Conservation (phyloP, 2,113 vertebrate species). For the Dasypus novemcinctus region DNA sequence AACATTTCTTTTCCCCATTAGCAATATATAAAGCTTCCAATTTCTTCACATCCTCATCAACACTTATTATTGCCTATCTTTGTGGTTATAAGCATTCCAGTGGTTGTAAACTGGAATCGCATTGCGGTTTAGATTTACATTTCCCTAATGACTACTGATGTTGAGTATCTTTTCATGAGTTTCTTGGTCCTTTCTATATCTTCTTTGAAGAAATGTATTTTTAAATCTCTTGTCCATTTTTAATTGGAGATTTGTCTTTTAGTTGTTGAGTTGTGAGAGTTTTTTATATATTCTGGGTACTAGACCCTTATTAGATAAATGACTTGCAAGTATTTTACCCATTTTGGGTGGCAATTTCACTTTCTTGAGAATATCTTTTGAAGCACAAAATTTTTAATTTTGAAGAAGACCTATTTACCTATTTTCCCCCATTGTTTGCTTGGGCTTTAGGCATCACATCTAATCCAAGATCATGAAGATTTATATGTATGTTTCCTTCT, state of each 20-base stretch:
- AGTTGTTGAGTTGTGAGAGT: neutral
- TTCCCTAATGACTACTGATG: neutral
- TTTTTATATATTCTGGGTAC: neutral
- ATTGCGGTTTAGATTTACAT: neutral
- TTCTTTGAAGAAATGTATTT: neutral
- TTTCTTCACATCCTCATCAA: neutral
- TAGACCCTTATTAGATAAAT: neutral
- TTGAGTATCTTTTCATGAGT: neutral
- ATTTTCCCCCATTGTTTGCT: neutral
- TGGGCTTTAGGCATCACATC: neutral
- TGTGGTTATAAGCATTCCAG: neutral
- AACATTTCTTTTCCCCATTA: neutral
- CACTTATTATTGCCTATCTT: neutral
- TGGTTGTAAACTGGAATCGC: neutral
- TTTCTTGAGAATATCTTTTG: neutral
- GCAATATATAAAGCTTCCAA: neutral
- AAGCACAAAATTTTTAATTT: neutral
- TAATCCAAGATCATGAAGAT: neutral
- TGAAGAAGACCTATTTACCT: neutral
- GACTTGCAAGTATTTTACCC: neutral
- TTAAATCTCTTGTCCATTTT: neutral
- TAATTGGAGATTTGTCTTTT: neutral
- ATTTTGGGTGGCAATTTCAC: neutral
- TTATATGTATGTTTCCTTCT: neutral
- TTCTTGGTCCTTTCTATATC: neutral